Conservation (phyloP, 2,113 vertebrate species). For the Aegypius monachus region DNA sequence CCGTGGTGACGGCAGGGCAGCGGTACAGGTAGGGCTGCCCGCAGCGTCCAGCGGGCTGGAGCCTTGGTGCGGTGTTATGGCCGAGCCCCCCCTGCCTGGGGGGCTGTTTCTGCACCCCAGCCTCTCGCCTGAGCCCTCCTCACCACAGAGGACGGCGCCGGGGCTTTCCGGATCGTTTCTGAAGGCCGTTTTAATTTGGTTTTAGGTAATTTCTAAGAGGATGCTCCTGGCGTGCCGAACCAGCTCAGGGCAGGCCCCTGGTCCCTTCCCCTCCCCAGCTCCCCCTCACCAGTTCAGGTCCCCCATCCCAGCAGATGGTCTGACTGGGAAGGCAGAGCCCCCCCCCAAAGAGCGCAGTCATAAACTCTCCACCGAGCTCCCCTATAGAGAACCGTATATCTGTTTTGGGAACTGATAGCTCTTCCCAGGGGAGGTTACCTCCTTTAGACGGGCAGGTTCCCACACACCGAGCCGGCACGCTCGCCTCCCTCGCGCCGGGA, state of each 20-base stretch:
- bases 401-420: rapidly evolving
- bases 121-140: background rate
- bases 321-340: background rate
- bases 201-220: no score
- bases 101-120: no score
- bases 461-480: background rate
- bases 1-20: background rate
- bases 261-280: background rate
- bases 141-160: rapidly evolving
- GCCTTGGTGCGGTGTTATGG: background rate
- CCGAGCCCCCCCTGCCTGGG: background rate
- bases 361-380: no score
- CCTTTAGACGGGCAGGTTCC: background rate
- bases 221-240: background rate
- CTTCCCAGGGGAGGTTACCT: background rate
- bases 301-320: background rate
- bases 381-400: rapidly evolving
- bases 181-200: background rate
- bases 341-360: background rate
- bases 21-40: background rate
- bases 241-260: background rate
- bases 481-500: background rate
- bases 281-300: background rate
- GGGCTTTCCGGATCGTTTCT: no score
- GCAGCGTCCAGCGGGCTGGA: background rate